These are phyloP conservation scores for Gavialis gangeticus DNA, from an alignment of 2,113 vertebrate species.

Conservation along the genomic window DNA sequence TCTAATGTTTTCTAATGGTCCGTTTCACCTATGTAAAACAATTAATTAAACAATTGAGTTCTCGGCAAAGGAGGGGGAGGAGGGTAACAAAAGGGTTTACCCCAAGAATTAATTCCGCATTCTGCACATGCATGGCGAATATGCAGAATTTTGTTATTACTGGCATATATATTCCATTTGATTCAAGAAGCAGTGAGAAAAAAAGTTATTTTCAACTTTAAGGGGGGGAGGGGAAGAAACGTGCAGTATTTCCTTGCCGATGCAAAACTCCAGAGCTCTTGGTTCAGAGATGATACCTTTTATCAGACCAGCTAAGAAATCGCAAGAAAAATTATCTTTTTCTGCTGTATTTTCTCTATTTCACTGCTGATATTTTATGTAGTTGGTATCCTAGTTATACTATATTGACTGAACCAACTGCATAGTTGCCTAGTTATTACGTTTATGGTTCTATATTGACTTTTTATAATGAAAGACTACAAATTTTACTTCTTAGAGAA, in stretches of 20 bases:
- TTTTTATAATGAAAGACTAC: neutral
- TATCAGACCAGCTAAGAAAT: neutral
- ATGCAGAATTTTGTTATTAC: accelerated
- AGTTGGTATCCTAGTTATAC: neutral
- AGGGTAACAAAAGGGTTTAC: neutral
- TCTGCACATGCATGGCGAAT: accelerated
- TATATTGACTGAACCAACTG: neutral
- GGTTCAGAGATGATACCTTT: too few relatives aligned
- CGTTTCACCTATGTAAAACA: slow-evolving; percentile 60
- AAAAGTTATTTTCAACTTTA: accelerated
- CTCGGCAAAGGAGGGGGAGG: slow-evolving; percentile 7
- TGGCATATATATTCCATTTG: neutral
- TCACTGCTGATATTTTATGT: neutral
- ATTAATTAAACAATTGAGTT: slow-evolving; percentile 50
- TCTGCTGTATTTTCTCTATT: neutral
- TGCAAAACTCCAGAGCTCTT: accelerated
- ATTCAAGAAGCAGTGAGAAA: accelerated
- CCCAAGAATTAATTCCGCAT: neutral
- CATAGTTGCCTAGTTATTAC: neutral
- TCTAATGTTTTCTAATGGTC: slow-evolving; percentile 61
- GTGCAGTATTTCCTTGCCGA: accelerated
- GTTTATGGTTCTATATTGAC: neutral
- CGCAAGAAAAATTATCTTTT: neutral
- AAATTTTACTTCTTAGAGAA: neutral
- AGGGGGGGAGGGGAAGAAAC: accelerated